Evolutionary conservation across 2,888 invertebrate genomes (phyloP), one percentile per base, ranked within the genome.

Genomic region (Allolobophora icterica): DNA sequence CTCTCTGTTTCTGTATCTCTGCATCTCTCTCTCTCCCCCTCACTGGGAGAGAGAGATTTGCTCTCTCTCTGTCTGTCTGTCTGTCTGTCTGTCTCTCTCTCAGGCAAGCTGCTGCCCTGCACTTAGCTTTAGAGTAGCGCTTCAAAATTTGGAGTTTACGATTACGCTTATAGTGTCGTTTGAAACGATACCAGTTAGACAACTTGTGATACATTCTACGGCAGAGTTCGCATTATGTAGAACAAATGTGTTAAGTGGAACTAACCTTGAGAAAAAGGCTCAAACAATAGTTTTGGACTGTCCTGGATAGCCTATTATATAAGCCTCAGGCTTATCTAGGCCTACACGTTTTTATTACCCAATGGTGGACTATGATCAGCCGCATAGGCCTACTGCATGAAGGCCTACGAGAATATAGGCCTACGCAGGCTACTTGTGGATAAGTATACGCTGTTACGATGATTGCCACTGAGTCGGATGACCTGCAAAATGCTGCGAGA

Each of bases 291-390:
- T 71, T n/a, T 17, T 71, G 30, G 52, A 0, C 6, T n/a, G 71
- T 71, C n/a, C 71, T 17, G 11, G 30, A 1, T n/a, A 13, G 71
- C 30, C 30, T 71, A n/a, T n/a, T 71, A 30, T 71, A 71, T 71
- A 13, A n/a, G n/a, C 71, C 8, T n/a, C 4, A 0, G 71, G 24
- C 24, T 71, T 71, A 71, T 52, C 52, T n/a, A n/a, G n/a, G n/a
- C n/a, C n/a, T 52, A 21, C 52, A 24, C 42, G 42, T 52, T 52
- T 52, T 52, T 52, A 24, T 24, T 52, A 71, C 71, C n/a, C 1
- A 71, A n/a, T 17, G 71, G 71, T n/a, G 71, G 71, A 71, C 71
- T 71, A 71, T 71, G 71, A 71, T n/a, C 71, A n/a, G n/a, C n/a
- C 52, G 17, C 15, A 52, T 52, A 42, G 17, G 42, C 42, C 42